phyloP scores from a whole-genome alignment of 2,888 invertebrate genomes.

The Trichopoda pennipes region DNA sequence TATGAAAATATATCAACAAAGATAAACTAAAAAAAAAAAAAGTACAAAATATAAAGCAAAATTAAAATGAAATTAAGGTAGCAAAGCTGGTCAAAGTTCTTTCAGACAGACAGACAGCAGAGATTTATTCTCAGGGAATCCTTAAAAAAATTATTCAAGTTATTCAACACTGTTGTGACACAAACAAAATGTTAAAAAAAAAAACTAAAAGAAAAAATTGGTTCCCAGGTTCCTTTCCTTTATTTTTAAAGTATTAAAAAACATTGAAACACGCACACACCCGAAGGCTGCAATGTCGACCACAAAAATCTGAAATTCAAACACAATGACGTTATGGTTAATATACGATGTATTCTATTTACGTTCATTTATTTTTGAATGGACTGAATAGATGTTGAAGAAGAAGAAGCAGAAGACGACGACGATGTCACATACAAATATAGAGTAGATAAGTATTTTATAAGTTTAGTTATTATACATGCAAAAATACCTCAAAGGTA shows the following conservation, averaged over 20 bases:
- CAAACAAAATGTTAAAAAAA: no score
- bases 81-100: background rate
- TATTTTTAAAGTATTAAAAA: background rate
- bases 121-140: background rate
- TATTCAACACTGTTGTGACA: background rate
- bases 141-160: constrained; percentile 26
- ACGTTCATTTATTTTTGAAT: constrained; percentile 6
- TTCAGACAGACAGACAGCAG: background rate
- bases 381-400: constrained; percentile 14
- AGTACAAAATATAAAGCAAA: background rate
- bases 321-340: constrained; percentile 25
- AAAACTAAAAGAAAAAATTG: background rate
- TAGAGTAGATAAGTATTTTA: background rate
- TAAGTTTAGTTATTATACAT: background rate
- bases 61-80: background rate
- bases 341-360: no score
- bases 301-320: constrained; percentile 49
- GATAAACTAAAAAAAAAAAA: no score
- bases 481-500: constrained; percentile 53
- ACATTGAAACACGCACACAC: constrained; percentile 9
- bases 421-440: constrained; percentile 7
- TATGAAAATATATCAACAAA: no score
- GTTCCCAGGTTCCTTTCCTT: constrained; percentile 34
- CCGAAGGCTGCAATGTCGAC: constrained; percentile 20
- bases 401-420: background rate